Percentiles rank a stretch among this genome's conserved stretches.
Evolutionary conservation across 2,113 vertebrate genomes (phyloP).

Genomic region (Hippocampus barbouri): DNA sequence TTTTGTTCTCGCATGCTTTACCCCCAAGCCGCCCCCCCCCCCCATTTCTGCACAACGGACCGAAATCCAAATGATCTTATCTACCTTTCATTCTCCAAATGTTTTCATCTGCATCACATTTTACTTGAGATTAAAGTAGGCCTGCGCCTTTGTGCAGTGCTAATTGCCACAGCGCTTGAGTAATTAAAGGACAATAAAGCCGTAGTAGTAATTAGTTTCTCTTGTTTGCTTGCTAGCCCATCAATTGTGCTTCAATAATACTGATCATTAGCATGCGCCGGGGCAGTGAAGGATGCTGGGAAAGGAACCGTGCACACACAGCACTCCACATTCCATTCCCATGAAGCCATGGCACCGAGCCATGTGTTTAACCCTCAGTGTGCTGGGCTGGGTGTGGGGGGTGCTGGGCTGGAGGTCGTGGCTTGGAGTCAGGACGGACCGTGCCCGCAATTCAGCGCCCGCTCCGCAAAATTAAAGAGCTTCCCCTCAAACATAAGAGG

Average conservation of each 20-base stretch:
- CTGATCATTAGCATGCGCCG: slow-evolving; percentile 82
- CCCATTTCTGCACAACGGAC: slow-evolving; percentile 47
- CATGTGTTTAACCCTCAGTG: slow-evolving; percentile 67
- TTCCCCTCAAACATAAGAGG: slow-evolving; percentile 37
- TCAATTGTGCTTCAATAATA: slow-evolving; percentile 92
- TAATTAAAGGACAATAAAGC: slow-evolving; percentile 89
- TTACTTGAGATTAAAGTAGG: slow-evolving; percentile 75
- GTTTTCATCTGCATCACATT: slow-evolving; percentile 65
- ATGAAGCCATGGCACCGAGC: slow-evolving; percentile 79
- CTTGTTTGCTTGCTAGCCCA: slow-evolving; percentile 87
- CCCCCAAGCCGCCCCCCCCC: slow-evolving; percentile 41
- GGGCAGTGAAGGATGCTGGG: slow-evolving; percentile 83
- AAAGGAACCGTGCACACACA: slow-evolving; percentile 80
- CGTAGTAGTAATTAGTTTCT: slow-evolving; percentile 90
- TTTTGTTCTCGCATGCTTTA: slow-evolving; percentile 52
- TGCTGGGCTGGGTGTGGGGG: slow-evolving; percentile 29
- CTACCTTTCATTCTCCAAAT: slow-evolving; percentile 65
- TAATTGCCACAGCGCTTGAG: slow-evolving; percentile 82
- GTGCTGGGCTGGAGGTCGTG: slow-evolving; percentile 28
- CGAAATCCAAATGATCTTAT: slow-evolving; percentile 64
- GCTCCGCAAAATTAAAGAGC: slow-evolving; percentile 29
- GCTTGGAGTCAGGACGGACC: slow-evolving; percentile 37
- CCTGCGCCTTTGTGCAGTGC: slow-evolving; percentile 67
- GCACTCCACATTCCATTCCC: slow-evolving; percentile 93
- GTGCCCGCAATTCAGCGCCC: slow-evolving; percentile 32